Evolutionary conservation across 92 coral and sea anemone species (phyloP), one percentile per base, ranked within the genome.

Genomic region (Actinostola sp.): DNA sequence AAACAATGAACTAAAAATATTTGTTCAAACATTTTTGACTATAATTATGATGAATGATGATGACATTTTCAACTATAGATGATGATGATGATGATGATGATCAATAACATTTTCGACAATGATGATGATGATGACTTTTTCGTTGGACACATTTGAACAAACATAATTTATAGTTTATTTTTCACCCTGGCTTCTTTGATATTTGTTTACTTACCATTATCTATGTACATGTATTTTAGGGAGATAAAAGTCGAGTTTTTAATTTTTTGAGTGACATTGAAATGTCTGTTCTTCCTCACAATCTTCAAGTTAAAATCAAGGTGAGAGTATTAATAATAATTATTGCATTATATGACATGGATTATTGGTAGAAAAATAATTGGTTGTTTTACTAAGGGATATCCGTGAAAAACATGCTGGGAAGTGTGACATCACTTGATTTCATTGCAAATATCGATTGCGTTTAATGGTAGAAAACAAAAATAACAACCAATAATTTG

Each of bases 231-330:
- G 8, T 81, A 49, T 49, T 74, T 71, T 27, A 94, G 98, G 97
- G 97, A 42, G 97, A 94, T 80, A 92, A 94, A 58, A 76, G 81
- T 5, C 72, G 84, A 74, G 80, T 85, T 9, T 88, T 94, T 72
- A 88, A 78, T 50, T 38, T 55, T 68, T 77, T 94, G 28, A 70
- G 86, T 83, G 98, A 94, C 52, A 85, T 94, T 72, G 98, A 94
- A 56, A 77, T 88, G 84, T 54, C 86, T 26, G 82, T 83, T 2
- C 85, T 89, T 45, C 98, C 98, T 31, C 92, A 94, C 70, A 82
- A 64, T 59, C 84, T 94, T 26, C 97, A 94, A 79, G 72, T 91
- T 26, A 88, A 86, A 78, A 78, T 94, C 60, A 94, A 89, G 92
- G 98, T 94, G 51, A 53, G 61, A 14, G n/a, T n/a, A 43, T 43